phyloP scores from a whole-genome alignment of 2,797 vertebrate genomes.

The Apodemus agrarius region DNA sequence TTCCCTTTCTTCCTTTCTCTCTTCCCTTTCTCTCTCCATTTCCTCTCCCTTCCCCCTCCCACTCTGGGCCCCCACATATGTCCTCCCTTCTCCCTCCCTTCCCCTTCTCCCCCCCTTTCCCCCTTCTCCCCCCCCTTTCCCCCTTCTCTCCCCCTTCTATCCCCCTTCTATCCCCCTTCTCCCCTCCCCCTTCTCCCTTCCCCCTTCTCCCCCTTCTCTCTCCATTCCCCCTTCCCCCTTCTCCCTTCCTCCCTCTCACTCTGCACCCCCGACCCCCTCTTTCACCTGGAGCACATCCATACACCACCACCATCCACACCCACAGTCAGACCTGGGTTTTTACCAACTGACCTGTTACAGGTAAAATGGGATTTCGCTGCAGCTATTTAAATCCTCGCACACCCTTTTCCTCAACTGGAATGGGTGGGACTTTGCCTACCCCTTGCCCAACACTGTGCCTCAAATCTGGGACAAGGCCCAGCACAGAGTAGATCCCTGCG shows the following conservation, averaged over 20 bases:
- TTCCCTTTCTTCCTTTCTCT: no score
- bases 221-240: accelerated
- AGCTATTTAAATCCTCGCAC: background rate
- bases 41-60: no score
- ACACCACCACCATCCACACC: background rate
- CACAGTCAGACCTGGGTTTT: background rate
- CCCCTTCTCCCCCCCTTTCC: no score
- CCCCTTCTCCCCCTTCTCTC: no score
- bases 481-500: background rate
- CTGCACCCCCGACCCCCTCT: no score
- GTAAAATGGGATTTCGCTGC: background rate
- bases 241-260: background rate
- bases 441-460: background rate
- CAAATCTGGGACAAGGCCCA: background rate
- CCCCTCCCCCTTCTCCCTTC: background rate
- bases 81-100: no score
- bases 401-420: background rate
- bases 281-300: background rate
- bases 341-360: background rate
- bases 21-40: no score
- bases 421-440: background rate
- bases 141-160: no score
- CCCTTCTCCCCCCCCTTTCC: no score
- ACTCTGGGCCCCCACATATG: no score
- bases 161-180: accelerated